A percentile compares a stretch with the other conserved stretches of the same genome.
phyloP scores from a whole-genome alignment of 2,888 invertebrate species.

The Hyposoter dolosus region DNA sequence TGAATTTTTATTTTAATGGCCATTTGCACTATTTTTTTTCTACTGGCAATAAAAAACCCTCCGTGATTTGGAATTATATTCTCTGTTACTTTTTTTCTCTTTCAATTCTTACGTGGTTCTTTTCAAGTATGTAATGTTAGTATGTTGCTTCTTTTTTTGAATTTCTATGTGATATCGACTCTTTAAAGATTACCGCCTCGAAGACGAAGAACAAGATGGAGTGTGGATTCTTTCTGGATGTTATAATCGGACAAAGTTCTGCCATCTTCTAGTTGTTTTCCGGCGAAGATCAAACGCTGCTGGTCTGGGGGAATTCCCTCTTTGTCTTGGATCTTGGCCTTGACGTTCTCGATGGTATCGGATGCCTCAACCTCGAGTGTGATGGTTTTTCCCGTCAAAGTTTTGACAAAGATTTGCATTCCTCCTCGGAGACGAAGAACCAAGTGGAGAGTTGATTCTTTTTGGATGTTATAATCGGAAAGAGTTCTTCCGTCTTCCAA shows the following conservation, averaged over 20 bases:
- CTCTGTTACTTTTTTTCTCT: slow-evolving; percentile 20
- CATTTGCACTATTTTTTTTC: not conserved
- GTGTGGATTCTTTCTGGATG: slow-evolving; percentile 73
- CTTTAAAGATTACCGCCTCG: slow-evolving; percentile 86
- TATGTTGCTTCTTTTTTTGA: slow-evolving; percentile 11
- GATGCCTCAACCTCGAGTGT: slow-evolving; percentile 87
- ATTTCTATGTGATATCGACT: slow-evolving; percentile 79
- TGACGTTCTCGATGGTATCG: slow-evolving; percentile 88
- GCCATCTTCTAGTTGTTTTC: slow-evolving; percentile 72
- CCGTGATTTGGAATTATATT: slow-evolving; percentile 59
- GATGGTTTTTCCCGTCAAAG: slow-evolving; percentile 87
- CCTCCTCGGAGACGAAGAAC: slow-evolving; percentile 34
- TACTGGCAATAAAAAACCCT: slow-evolving; percentile 66
- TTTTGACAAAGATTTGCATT: slow-evolving; percentile 84
- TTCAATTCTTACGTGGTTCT: slow-evolving; percentile 32
- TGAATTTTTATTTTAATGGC: slow-evolving; percentile 56
- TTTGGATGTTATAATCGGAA: slow-evolving; percentile 53
- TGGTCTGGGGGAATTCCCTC: slow-evolving; percentile 73
- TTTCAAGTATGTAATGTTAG: not conserved
- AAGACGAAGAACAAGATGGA: slow-evolving; percentile 65
- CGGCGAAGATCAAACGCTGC: slow-evolving; percentile 73
- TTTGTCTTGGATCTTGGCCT: slow-evolving; percentile 86
- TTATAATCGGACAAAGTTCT: slow-evolving; percentile 72
- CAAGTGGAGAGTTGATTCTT: slow-evolving; percentile 33
- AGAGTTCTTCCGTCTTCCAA: slow-evolving; percentile 87